These are phyloP conservation scores for Gila orcuttii DNA, from an alignment of 2,113 vertebrate genomes.

Conservation along the genomic window DNA sequence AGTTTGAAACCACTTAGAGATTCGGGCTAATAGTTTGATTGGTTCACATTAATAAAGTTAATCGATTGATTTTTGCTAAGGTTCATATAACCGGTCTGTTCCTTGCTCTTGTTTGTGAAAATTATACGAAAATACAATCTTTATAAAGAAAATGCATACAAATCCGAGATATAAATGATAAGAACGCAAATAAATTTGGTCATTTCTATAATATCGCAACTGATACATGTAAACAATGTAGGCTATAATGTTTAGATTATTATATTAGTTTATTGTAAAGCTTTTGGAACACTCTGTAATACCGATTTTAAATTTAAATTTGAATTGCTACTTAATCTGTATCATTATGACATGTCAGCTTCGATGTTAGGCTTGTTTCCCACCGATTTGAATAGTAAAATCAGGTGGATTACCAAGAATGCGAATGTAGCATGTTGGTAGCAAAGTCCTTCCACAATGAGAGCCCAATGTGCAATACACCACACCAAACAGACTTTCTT, in stretches of 20 bases:
- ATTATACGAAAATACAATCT: conserved; percentile 74
- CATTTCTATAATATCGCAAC: neutral
- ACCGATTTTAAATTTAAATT: no score
- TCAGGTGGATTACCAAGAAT: conserved; percentile 41
- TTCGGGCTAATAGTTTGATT: neutral
- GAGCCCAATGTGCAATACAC: neutral
- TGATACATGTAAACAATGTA: neutral
- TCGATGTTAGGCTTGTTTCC: neutral
- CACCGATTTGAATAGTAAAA: conserved; percentile 2
- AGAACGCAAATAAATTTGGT: conserved; percentile 63
- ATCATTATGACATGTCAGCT: neutral
- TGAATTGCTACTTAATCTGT: neutral
- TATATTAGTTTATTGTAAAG: neutral
- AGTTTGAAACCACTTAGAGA: neutral
- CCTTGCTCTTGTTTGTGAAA: conserved; percentile 76
- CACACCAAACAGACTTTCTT: neutral
- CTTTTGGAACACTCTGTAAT: neutral
- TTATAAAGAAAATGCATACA: conserved; percentile 50
- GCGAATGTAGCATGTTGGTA: conserved; percentile 44
- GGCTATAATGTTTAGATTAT: neutral
- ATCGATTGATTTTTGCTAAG: neutral
- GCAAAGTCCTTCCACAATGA: conserved; percentile 24
- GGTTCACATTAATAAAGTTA: neutral
- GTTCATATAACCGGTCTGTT: neutral
- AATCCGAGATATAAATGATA: conserved; percentile 74